Evolutionary conservation across 2,797 vertebrate genomes (phyloP), one percentile per base, ranked within the genome.

Genomic region (Anguilla marmorata): DNA sequence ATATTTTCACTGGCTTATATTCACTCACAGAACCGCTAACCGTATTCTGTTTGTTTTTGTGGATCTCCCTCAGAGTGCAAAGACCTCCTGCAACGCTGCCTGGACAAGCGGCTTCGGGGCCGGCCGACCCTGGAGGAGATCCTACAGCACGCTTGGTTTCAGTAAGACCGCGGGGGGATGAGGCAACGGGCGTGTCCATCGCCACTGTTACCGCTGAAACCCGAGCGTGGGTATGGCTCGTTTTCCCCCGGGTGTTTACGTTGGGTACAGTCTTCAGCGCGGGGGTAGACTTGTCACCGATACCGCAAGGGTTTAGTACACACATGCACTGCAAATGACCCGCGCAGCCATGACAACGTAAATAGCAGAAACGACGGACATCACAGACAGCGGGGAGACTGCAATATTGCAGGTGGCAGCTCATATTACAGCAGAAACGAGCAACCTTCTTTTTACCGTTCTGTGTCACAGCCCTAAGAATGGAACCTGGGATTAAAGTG

Each of bases 101-200:
- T 88, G 50, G 86, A 88, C 33, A 88, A 90, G 48, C 37, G 74
- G 50, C 83, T 83, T 21, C 30, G n/a, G 66, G 76, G 37, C 24
- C 54, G 86, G 45, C 89, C 76, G 30, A 86, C 84, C 33, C 85
- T 90, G 54, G 76, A 89, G 30, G 69, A 37, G 50, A 84, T 86
- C 37, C 80, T 86, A 11, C 69, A 79, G 54, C 90, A 88, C 74
- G 86, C 85, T n/a, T 90, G 88, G 86, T 85, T 89, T 12, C 45
- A 83, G 60, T 89, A 63, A 84, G 9, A 84, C 79, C 33, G 14
- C 6, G 14, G 33, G 33, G 11, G 72, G 79, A 21, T 0, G 79
- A 50, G 19, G 3, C 12, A 41, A 21, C 2, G 7, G 72, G 14
- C 3, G 14, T 37, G 72, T 37, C 72, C 33, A 16, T 33, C 2